A percentile compares a stretch with the other conserved stretches of the same genome.
These are phyloP conservation scores for Galendromus occidentalis DNA, from an alignment of 1,140 invertebrate species.

Conservation along the genomic window DNA sequence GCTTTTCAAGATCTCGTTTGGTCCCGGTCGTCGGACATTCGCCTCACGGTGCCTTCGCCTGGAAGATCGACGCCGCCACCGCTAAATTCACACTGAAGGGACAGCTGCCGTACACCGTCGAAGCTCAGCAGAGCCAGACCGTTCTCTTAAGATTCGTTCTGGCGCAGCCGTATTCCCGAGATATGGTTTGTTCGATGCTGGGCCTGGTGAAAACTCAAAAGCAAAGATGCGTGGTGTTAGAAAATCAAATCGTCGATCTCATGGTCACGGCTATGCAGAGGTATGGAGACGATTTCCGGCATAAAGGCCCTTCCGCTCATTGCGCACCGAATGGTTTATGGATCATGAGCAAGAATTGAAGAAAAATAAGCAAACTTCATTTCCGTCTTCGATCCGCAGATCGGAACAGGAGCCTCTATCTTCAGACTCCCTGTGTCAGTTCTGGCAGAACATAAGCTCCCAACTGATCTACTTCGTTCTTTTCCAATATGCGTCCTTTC, in stretches of 20 bases:
- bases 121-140: constrained; percentile 76
- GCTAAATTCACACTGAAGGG: constrained; percentile 61
- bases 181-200: constrained; percentile 86
- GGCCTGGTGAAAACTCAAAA: constrained; percentile 76
- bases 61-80: constrained; percentile 66
- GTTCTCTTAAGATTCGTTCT: constrained; percentile 67
- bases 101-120: constrained; percentile 17
- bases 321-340: too few species aligned
- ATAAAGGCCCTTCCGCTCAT: too few species aligned
- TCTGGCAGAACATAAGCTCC: constrained; percentile 76
- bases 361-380: neutral
- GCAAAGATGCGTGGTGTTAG: constrained; percentile 63
- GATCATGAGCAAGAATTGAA: neutral
- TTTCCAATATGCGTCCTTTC: constrained; percentile 79
- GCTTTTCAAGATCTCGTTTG: neutral
- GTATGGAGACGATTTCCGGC: too few species aligned
- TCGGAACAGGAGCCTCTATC: neutral
- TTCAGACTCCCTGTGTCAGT: neutral
- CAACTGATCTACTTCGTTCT: constrained; percentile 89
- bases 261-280: constrained; percentile 77
- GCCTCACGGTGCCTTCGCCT: constrained; percentile 43
- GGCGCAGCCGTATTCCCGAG: constrained; percentile 81
- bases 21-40: constrained; percentile 75
- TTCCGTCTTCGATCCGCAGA: neutral
- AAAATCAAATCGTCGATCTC: constrained; percentile 77